These are phyloP conservation scores for Corynorhinus townsendii DNA, from an alignment of 2,113 vertebrate genomes.

Conservation along the genomic window DNA sequence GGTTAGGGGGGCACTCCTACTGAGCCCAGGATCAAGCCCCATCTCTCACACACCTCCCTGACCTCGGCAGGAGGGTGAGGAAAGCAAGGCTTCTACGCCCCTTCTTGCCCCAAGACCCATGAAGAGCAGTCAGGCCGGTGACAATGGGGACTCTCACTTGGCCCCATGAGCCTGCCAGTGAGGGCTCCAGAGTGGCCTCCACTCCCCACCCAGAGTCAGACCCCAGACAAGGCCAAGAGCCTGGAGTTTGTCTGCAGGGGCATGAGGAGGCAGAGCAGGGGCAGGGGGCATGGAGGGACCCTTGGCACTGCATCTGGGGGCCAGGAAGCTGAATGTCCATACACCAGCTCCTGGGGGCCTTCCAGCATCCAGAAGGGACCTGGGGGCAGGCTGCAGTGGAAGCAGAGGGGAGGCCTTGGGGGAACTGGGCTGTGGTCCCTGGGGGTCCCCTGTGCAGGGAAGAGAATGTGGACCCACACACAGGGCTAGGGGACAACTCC, in stretches of 20 bases:
- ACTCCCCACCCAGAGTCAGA: not conserved
- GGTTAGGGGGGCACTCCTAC: too few relatives aligned
- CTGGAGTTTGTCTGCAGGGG: not conserved
- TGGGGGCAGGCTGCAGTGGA: not conserved
- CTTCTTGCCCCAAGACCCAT: not conserved
- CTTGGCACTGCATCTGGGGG: too few relatives aligned
- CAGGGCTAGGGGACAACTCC: not conserved
- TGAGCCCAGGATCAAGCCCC: not conserved
- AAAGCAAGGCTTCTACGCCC: not conserved
- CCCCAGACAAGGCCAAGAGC: not conserved
- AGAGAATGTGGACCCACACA: not conserved
- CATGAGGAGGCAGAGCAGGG: accelerated
- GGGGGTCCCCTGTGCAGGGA: not conserved
- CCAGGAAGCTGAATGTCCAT: not conserved
- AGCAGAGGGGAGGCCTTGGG: not conserved
- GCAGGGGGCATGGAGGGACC: too few relatives aligned
- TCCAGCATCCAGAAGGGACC: not conserved
- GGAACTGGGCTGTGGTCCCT: not conserved
- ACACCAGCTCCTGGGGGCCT: not conserved
- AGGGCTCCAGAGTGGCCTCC: not conserved
- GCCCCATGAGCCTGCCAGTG: not conserved
- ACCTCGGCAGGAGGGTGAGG: not conserved
- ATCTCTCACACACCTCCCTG: not conserved
- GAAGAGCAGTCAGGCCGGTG: not conserved
- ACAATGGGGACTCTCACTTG: not conserved